Evolutionary conservation across 2,797 vertebrate species (phyloP), one percentile per base, ranked within the genome.

Genomic region (Borostomias antarcticus): DNA sequence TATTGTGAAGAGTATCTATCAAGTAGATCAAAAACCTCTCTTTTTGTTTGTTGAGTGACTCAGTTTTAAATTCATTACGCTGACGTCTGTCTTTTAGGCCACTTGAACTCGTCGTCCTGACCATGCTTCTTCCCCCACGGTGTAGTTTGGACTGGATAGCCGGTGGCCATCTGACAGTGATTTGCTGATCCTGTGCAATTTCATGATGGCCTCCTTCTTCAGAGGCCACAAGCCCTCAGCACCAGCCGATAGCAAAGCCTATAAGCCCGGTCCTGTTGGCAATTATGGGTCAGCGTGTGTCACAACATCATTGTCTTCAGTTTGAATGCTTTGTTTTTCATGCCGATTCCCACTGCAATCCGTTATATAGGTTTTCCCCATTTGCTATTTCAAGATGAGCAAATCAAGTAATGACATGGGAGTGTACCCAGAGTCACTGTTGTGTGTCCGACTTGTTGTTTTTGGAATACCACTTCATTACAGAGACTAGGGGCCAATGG

Each of bases 211-310:
- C 89, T 77, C 82, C 76, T 80, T 89, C 80, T 81, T 87, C 68
- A 75, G 40, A 76, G 82, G 79, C 84, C 84, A 78, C 63, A 52
- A 77, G 74, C 62, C 72, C 58, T 51, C 0, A 68, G 65, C 77
- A 68, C 57, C 65, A 66, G 75, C 80, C 87, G 87, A 86, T 90
- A 76, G 81, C 71, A 70, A 67, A 25, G 72, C 76, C 69, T 78
- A 74, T 25, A 58, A n/a, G 67, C 62, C 60, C 77, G 80, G 80
- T 71, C 76, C 80, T 85, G 84, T 74, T 78, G 77, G 71, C 78
- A 89, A 90, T 91, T 89, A 91, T 83, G 86, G 89, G 91, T 91
- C 89, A 91, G 73, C 2, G 21, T 57, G 71, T 89, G 82, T 81
- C 85, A 84, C 69, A 40, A 47, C 69, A 78, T 84, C 85, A 76